Evolutionary conservation across 2,113 vertebrate species (phyloP).

Genomic region (Climacteris rufus): DNA sequence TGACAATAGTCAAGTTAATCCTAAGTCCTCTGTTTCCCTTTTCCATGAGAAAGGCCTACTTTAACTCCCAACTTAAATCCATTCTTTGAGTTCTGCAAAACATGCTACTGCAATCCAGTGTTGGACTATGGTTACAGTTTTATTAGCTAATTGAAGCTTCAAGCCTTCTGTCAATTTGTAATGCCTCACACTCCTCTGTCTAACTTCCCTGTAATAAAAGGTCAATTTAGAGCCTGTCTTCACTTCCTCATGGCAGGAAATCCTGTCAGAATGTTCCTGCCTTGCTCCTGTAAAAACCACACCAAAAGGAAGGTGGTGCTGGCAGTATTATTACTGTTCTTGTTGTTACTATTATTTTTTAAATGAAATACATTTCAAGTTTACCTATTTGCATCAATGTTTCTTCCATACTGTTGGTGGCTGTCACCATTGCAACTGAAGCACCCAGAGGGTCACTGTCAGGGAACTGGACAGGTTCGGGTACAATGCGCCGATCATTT

Average conservation of each 20-base stretch:
- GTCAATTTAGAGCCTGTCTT: not conserved
- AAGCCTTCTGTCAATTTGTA: not conserved
- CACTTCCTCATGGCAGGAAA: not conserved
- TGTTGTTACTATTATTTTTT: not conserved
- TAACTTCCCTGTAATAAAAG: not conserved
- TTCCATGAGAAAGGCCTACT: not conserved
- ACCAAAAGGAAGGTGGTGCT: not conserved
- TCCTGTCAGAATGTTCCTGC: not conserved
- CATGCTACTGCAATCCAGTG: not conserved
- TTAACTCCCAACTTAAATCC: not conserved
- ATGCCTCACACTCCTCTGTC: not conserved
- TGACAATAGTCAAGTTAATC: not conserved
- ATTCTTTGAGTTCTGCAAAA: not conserved
- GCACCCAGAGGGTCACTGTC: constrained; percentile 95
- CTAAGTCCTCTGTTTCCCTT: not conserved
- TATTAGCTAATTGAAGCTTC: not conserved
- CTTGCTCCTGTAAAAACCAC: not conserved
- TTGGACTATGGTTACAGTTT: fast-evolving
- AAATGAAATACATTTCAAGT: not conserved
- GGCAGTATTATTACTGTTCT: not conserved
- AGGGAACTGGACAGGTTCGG: constrained; percentile 92
- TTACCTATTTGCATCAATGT: constrained; percentile 95
- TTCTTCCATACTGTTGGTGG: constrained; percentile 98
- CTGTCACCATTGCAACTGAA: constrained; percentile 95
- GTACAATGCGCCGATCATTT: constrained; percentile 87